Percentiles rank a stretch among this genome's conserved stretches.
phyloP scores from a whole-genome alignment of 2,888 invertebrate species.

The Tolmerus cingulatus region DNA sequence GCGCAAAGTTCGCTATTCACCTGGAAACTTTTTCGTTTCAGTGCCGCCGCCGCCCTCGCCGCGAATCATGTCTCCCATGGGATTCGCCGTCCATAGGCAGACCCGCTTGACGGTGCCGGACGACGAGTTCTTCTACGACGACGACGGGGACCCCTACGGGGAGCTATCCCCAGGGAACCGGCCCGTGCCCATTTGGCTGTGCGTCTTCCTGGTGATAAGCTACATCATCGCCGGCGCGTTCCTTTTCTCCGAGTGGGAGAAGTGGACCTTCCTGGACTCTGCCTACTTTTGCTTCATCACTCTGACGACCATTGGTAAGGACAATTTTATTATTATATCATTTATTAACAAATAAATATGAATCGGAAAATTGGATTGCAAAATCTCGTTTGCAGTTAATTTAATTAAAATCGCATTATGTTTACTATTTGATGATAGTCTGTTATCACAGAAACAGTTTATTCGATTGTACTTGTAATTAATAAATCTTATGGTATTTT shows the following conservation, averaged over 20 bases:
- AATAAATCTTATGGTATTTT: too few relatives aligned
- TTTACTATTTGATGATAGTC: too few relatives aligned
- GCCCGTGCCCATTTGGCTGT: conserved; percentile 89
- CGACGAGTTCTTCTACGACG: conserved; percentile 69
- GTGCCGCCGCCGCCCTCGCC: conserved; percentile 65
- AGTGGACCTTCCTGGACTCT: conserved; percentile 85
- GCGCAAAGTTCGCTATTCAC: not conserved
- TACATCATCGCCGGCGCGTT: conserved; percentile 90
- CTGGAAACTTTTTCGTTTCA: conserved; percentile 30
- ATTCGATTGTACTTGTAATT: too few relatives aligned
- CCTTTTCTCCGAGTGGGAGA: conserved; percentile 85
- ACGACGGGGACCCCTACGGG: conserved; percentile 63
- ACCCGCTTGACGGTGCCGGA: conserved; percentile 66
- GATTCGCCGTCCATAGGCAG: conserved; percentile 70
- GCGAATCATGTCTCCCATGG: conserved; percentile 74
- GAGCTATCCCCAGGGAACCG: conserved; percentile 62
- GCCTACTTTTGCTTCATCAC: conserved; percentile 96
- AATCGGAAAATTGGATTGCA: too few relatives aligned
- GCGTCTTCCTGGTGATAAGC: conserved; percentile 85
- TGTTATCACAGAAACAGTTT: too few relatives aligned
- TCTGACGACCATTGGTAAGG: conserved; percentile 81
- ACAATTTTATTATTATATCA: not conserved
- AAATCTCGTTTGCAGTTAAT: too few relatives aligned
- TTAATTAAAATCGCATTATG: too few relatives aligned
- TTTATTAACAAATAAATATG: too few relatives aligned